Evolutionary conservation across 2,113 vertebrate genomes (phyloP).

Genomic region (Lagopus muta): DNA sequence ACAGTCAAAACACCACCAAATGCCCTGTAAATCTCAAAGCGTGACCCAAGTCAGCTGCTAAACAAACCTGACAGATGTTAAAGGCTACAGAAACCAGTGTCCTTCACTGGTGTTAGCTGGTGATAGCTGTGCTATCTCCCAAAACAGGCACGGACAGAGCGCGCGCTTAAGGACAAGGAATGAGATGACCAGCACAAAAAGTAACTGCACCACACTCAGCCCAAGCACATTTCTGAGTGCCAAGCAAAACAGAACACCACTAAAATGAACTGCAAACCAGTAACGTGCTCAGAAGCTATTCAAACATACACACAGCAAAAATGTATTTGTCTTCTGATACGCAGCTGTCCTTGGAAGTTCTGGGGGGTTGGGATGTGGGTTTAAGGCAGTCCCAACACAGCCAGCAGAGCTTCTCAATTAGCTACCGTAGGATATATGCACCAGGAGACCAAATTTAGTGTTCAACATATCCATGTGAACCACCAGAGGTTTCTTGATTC

Average conservation of each 20-base stretch:
- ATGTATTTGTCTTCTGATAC: not conserved
- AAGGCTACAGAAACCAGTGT: not conserved
- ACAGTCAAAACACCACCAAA: conserved; percentile 51
- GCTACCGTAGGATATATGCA: not conserved
- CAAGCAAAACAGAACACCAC: not conserved
- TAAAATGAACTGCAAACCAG: not conserved
- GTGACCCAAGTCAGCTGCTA: not conserved
- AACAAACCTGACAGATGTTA: not conserved
- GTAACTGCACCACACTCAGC: not conserved
- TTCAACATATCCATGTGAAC: not conserved
- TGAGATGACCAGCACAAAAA: not conserved
- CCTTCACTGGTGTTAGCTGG: not conserved
- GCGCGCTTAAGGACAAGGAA: not conserved
- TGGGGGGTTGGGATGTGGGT: not conserved
- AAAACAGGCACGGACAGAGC: not conserved
- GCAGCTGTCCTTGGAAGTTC: not conserved
- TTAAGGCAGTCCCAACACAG: not conserved
- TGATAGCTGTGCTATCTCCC: not conserved
- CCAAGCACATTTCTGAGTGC: not conserved
- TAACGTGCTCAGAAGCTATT: not conserved
- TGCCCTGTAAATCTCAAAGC: not conserved
- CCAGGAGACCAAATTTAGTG: not conserved
- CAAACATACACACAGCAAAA: not conserved
- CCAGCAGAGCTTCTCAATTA: not conserved
- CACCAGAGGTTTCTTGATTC: not conserved